Conservation (phyloP, 2,113 vertebrate genomes). For the Heterotilapia buettikoferi region DNA sequence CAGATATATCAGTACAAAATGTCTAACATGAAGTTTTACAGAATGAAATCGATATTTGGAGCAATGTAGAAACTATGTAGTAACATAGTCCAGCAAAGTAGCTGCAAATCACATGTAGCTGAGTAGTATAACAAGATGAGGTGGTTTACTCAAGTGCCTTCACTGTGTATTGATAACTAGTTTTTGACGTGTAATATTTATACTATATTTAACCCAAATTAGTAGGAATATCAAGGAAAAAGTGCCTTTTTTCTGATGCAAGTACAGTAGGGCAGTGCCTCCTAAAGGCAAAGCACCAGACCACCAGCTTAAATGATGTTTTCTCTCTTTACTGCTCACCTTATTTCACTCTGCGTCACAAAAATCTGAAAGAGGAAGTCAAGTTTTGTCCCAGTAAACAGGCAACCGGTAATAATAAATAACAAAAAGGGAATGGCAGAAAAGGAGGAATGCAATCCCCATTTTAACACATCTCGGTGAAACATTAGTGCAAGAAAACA, state of each 20-base stretch:
- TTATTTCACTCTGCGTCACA: background rate
- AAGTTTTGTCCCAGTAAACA: background rate
- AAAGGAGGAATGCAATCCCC: background rate
- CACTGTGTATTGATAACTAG: background rate
- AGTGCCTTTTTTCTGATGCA: background rate
- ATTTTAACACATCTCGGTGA: background rate
- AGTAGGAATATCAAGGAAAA: background rate
- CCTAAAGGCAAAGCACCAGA: background rate
- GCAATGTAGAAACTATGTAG: background rate
- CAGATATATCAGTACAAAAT: background rate
- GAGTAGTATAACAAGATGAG: background rate
- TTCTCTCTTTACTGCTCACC: conserved; percentile 3
- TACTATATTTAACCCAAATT: background rate
- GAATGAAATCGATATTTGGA: background rate
- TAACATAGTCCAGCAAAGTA: background rate
- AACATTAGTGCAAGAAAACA: background rate
- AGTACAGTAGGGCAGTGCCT: conserved; percentile 1
- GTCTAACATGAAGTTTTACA: background rate
- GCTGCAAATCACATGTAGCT: background rate
- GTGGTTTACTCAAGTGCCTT: background rate
- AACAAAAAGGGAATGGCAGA: background rate
- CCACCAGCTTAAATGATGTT: conserved; percentile 40
- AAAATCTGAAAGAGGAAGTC: background rate
- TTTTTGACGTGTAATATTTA: background rate
- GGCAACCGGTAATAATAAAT: background rate